Evolutionary conservation across 1,140 invertebrate species (phyloP).

Genomic region (Tribolium madens): DNA sequence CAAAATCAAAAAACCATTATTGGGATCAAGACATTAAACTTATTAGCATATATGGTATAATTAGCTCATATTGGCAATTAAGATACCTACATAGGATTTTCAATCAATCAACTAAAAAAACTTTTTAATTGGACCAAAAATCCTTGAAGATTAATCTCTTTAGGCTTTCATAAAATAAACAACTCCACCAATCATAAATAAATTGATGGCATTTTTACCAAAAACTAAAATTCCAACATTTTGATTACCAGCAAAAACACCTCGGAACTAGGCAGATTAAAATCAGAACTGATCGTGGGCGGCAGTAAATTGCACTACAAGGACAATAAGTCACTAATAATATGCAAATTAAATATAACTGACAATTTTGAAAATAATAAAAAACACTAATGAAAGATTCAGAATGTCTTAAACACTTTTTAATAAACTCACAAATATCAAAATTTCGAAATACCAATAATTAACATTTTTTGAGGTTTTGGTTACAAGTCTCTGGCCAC

Average conservation of each 20-base stretch:
- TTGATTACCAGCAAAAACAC: neutral
- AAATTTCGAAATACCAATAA: neutral
- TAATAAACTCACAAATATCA: neutral
- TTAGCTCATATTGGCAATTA: slow-evolving; percentile 28
- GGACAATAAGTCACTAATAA: neutral
- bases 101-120: slow-evolving; percentile 19
- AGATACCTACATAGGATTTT: slow-evolving; percentile 23
- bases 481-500: slow-evolving; percentile 1
- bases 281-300: slow-evolving; percentile 4
- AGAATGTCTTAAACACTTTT: neutral
- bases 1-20: slow-evolving; percentile 15
- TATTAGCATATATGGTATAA: slow-evolving; percentile 23
- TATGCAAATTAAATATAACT: neutral
- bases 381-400: neutral
- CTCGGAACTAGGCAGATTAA: slow-evolving; percentile 19
- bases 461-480: neutral
- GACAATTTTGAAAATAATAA: neutral
- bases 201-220: neutral
- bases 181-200: slow-evolving; percentile 8
- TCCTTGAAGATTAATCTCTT: slow-evolving; percentile 26
- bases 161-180: too few species aligned
- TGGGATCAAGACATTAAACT: slow-evolving; percentile 7
- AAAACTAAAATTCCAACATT: neutral
- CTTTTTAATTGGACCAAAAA: slow-evolving; percentile 25
- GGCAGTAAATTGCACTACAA: neutral